Evolutionary conservation across 2,113 vertebrate species (phyloP).

Genomic region (Noctilio leporinus): DNA sequence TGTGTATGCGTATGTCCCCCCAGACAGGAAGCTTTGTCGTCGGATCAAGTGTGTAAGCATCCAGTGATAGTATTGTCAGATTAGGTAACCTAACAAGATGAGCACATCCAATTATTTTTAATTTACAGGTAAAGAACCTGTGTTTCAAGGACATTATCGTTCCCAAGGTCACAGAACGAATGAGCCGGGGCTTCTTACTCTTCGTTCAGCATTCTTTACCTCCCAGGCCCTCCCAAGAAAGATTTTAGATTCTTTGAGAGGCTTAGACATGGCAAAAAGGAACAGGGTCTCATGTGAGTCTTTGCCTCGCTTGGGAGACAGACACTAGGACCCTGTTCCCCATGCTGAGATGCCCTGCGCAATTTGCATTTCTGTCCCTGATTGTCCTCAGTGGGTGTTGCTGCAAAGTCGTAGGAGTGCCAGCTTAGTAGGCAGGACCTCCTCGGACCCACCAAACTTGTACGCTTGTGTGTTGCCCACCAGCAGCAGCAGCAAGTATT

Average conservation of each 20-base stretch:
- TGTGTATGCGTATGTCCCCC: neutral
- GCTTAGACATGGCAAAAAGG: neutral
- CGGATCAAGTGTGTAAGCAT: neutral
- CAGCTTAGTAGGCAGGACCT: neutral
- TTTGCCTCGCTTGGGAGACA: neutral
- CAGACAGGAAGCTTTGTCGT: neutral
- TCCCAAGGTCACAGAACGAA: neutral
- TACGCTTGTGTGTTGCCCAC: neutral
- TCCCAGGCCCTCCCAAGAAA: neutral
- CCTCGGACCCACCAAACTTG: neutral
- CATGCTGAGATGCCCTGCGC: neutral
- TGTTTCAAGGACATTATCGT: slow-evolving; percentile 3
- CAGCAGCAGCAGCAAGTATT: neutral
- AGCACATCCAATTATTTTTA: neutral
- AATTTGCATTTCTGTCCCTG: neutral
- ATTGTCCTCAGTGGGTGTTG: neutral
- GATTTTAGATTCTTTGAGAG: neutral
- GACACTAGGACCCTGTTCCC: neutral
- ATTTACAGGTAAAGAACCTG: neutral
- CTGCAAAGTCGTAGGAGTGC: neutral
- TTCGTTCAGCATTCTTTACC: neutral
- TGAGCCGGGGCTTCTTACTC: neutral
- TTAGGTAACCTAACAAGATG: neutral
- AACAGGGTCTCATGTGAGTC: neutral
- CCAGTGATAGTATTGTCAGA: neutral